phyloP scores from a whole-genome alignment of 1,140 invertebrate genomes.

The Penaeus indicus region DNA sequence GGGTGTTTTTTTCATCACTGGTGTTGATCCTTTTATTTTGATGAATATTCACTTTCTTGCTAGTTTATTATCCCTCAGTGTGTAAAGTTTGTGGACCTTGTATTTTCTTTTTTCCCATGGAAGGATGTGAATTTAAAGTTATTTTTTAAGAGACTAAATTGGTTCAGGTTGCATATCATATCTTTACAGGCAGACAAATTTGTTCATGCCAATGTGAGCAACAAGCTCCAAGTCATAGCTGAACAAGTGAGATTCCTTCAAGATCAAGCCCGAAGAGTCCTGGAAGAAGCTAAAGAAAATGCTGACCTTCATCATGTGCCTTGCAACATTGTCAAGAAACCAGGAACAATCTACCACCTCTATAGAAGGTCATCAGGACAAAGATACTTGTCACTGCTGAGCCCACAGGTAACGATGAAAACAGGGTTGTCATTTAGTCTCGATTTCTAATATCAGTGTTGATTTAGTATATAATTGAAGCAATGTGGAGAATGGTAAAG shows the following conservation, averaged over 20 bases:
- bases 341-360: slow-evolving; percentile 80
- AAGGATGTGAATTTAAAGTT: too few relatives aligned
- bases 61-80: too few relatives aligned
- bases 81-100: too few relatives aligned
- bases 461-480: not conserved
- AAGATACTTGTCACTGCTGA: slow-evolving; percentile 81
- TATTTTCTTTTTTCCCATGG: too few relatives aligned
- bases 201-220: slow-evolving; percentile 75
- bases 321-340: slow-evolving; percentile 81
- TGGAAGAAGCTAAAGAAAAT: slow-evolving; percentile 77
- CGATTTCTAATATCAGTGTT: not conserved
- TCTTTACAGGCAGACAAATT: slow-evolving; percentile 75
- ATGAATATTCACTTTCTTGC: too few relatives aligned
- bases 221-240: slow-evolving; percentile 78
- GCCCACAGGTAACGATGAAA: slow-evolving; percentile 75
- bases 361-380: slow-evolving; percentile 78
- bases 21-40: too few relatives aligned
- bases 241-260: slow-evolving; percentile 79
- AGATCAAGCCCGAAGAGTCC: slow-evolving; percentile 76
- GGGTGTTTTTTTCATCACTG: too few relatives aligned
- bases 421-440: not conserved
- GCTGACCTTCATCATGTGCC: slow-evolving; percentile 77
- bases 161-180: not conserved
- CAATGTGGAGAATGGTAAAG: not conserved
- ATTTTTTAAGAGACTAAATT: too few relatives aligned